Base-by-base conservation (phyloP, 2,888 invertebrate species). In the Pollenia angustigena region DNA sequence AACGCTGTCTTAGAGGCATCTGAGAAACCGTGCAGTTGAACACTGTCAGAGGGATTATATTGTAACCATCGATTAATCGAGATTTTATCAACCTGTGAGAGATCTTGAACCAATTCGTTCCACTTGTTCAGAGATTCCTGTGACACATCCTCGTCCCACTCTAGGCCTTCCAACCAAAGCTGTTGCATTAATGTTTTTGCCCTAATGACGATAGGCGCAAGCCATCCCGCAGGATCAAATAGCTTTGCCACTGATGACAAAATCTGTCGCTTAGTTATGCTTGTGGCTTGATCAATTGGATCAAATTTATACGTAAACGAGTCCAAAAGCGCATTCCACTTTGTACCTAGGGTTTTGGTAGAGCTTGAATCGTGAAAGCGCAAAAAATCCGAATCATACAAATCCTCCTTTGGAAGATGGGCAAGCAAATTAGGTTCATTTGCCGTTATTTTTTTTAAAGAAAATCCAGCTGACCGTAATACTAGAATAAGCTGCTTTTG, bases 51-150 rank as follows among this genome's bases (percentile, higher is more conserved):
- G n/a, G 62, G 64, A 18, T 18, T 18, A 18, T 18, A 18, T 1
- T 18, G 18, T 18, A 18, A 18, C 18, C 1, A 18, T 18, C 18
- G 18, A 18, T 18, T 18, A 18, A 18, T 18, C 18, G 48, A 48
- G 14, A 44, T 44, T 44, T 7, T 44, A 9, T 44, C 44, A 44
- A 44, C 44, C 10, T 9, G 44, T 18, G 10, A 48, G 10, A 62
- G 32, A 40, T 62, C 40, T 42, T 40, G 42, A 40, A 40, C 40
- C 12, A 62, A 42, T 42, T 62, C n/a, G n/a, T 62, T 62, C 60
- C 60, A 62, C n/a, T 40, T 62, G 42, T 62, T 42, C 23, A 62
- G 42, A 40, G 32, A 40, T 42, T 62, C 40, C 6, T 14, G 12
- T 16, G 42, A 42, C n/a, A 66, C 42, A 18, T 66, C 42, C 16